Evolutionary conservation across 2,888 invertebrate species (phyloP).

Genomic region (Mesodorylaimus sp.): DNA sequence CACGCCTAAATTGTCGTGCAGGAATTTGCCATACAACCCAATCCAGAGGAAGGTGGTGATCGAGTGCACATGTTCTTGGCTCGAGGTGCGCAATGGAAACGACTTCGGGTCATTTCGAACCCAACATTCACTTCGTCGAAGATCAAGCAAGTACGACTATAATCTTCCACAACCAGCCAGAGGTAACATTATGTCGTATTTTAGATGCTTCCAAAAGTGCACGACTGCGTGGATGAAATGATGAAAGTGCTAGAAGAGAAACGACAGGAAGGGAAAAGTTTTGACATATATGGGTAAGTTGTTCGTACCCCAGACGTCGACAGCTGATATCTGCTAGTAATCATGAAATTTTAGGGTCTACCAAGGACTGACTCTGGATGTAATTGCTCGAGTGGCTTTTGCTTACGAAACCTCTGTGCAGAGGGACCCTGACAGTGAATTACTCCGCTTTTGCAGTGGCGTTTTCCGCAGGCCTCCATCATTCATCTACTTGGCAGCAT

Average conservation of each 20-base stretch:
- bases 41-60: neutral
- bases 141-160: conserved; percentile 31
- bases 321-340: neutral
- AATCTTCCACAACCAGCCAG: conserved; percentile 1
- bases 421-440: neutral
- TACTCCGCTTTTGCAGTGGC: neutral
- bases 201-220: conserved; percentile 33
- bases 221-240: conserved; percentile 28
- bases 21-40: neutral
- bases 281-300: conserved; percentile 30
- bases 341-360: neutral
- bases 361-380: conserved; percentile 1
- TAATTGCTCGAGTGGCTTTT: neutral
- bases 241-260: conserved; percentile 25
- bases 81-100: conserved; percentile 38
- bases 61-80: conserved; percentile 27
- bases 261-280: conserved; percentile 17
- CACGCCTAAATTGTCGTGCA: neutral
- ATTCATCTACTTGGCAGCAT: too few relatives aligned
- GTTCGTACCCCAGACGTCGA: neutral
- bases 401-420: neutral
- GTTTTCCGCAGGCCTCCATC: neutral
- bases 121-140: conserved; percentile 38
- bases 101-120: conserved; percentile 36
- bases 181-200: too few relatives aligned